Percentiles rank a stretch among this genome's conserved stretches.
Conservation (phyloP, 2,113 vertebrate genomes). For the Baryphthengus martii region DNA sequence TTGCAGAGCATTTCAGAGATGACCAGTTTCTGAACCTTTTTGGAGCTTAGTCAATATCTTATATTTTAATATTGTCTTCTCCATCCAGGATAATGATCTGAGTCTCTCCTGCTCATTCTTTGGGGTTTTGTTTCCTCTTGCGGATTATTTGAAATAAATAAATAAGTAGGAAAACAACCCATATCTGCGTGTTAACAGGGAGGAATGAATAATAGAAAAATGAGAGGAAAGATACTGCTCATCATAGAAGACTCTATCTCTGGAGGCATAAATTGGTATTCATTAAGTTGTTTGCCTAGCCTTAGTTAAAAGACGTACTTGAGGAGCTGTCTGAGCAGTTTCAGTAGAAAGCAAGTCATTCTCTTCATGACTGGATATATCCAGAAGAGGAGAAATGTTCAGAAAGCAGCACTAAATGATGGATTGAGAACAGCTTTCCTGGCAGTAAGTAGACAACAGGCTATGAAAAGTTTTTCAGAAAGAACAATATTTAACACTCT, state of each 20-base stretch:
- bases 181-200: not conserved
- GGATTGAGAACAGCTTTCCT: constrained; percentile 9
- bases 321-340: constrained; percentile 37
- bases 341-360: constrained; percentile 14
- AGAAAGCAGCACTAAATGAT: not conserved
- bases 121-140: not conserved
- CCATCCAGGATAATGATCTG: not conserved
- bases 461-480: constrained; percentile 7
- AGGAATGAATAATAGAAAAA: constrained; percentile 33
- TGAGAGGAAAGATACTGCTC: not conserved
- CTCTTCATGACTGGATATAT: not conserved
- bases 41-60: not conserved
- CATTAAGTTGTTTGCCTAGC: constrained; percentile 52
- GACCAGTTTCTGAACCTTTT: not conserved
- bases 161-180: constrained; percentile 1
- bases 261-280: constrained; percentile 32
- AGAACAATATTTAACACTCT: not conserved
- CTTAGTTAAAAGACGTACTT: not conserved
- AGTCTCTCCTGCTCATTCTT: not conserved
- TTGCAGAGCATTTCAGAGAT: not conserved
- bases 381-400: not conserved
- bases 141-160: constrained; percentile 25
- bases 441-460: not conserved
- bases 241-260: constrained; percentile 8
- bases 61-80: constrained; percentile 2